Conservation (phyloP, 1,140 invertebrate genomes). For the Drosophila lacteicornis region DNA sequence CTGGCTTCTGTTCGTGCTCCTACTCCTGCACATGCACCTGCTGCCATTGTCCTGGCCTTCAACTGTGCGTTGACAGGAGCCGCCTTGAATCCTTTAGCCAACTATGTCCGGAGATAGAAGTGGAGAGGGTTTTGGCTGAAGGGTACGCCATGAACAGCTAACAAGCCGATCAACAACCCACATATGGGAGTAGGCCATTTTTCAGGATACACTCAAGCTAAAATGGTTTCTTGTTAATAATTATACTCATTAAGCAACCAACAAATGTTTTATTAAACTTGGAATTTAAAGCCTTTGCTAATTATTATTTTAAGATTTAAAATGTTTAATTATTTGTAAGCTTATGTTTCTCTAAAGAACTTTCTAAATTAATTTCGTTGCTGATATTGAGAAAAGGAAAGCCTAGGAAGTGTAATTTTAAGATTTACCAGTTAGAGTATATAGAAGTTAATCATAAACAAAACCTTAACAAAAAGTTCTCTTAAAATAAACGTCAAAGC, state of each 20-base stretch:
- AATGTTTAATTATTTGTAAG: no score
- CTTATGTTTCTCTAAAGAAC: no score
- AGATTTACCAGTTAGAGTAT: no score
- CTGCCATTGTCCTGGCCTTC: constrained; percentile 21
- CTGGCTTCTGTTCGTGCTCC: constrained; percentile 5
- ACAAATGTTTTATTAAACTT: no score
- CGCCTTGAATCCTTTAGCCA: constrained; percentile 37
- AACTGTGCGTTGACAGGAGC: constrained; percentile 44
- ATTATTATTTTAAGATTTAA: neutral
- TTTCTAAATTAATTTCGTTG: no score
- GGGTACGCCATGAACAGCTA: constrained; percentile 15
- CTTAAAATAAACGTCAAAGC: neutral
- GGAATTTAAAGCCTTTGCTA: no score
- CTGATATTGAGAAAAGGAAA: no score
- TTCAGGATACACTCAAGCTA: constrained; percentile 9
- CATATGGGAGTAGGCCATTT: neutral
- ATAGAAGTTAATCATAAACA: neutral
- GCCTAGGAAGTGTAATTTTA: no score
- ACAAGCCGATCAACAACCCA: constrained; percentile 35
- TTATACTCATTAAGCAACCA: no score
- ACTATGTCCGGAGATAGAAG: constrained; percentile 15
- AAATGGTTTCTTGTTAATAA: constrained; percentile 6
- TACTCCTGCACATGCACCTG: neutral
- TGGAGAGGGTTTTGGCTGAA: neutral
- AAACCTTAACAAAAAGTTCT: neutral